Evolutionary conservation across 2,797 vertebrate species (phyloP), one percentile per base, ranked within the genome.

Genomic region (Periparus ater): DNA sequence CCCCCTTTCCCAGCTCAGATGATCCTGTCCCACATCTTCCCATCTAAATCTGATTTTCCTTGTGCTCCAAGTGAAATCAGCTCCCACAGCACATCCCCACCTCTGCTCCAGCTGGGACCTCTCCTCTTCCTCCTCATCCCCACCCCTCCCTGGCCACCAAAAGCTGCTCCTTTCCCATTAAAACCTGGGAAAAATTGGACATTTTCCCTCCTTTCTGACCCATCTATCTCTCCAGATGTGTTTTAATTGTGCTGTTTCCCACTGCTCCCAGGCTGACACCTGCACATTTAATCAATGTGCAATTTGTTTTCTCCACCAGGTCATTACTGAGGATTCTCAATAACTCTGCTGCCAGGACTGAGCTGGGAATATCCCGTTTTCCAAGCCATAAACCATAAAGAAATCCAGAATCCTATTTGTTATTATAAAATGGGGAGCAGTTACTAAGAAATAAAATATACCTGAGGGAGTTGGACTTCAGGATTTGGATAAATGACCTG

Each of bases 401-500:
- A 73, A 92, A 92, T 27, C 47, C n/a, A 21, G 53, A 87, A 63
- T 55, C 53, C 38, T 34, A 23, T 47, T 61, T 77, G 72, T 85
- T 91, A 71, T 80, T 77, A n/a, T 13, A 51, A 93, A 85, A 71
- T 2, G 84, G 84, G 86, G 85, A 93, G 79, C 29, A 30, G 81
- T 89, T 88, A 62, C 61, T 29, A 18, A 80, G 89, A 45, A 83
- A 89, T n/a, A 30, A 40, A 94, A 85, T 53, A 88, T 7, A 55
- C 92, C 89, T 44, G 26, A 42, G 93, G 93, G 93, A 95, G 36
- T 60, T 7, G 61, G 67, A 47, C n/a, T 61, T 89, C 0, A 53
- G 48, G 53, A 55, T 89, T 13, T 6, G 81, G 87, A 88, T 44
- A 44, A 88, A 95, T 91, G 13, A 87, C 85, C 65, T 65, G 47